Base-by-base conservation (phyloP, 1,140 invertebrate genomes). In the Maconellicoccus hirsutus region DNA sequence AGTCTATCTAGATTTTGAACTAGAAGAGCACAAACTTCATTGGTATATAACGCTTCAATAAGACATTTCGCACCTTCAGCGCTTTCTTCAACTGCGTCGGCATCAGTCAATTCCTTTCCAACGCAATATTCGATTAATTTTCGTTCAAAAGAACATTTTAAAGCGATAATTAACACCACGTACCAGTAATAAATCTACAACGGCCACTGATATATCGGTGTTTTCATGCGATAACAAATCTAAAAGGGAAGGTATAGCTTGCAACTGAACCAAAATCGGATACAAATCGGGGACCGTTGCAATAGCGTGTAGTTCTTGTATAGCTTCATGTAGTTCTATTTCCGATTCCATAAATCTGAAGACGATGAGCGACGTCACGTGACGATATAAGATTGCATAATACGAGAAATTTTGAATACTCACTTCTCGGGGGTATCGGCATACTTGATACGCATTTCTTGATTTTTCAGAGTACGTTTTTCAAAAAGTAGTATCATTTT, bases 371-470 rank as follows among this genome's bases (percentile, higher is more conserved):
- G 22, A 59, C 61, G 23, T 71, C 2, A 25, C 1, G 22, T 14
- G n/a, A n/a, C n/a, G n/a, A 26, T 72, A 19, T 39, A 10, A 21
- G 25, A 71, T 33, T 23, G 12, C 26, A 59, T 38, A 4, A 70
- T 42, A 70, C 39, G 27, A 66, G 25, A 27, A n/a, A 70, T 6
- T 29, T 19, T 19, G 42, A 59, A 27, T 21, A 75, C 76, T 78
- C 81, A 88, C 86, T 96, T 97, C 78, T 98, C 93, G 52, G 98
- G 94, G 75, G 91, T 87, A 80, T 98, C 96, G 1, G 95, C 91
- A 82, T 95, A 98, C 80, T 99, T 99, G 0, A 99, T 98, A 75
- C 98, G 85, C 89, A 98, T 94, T 82, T 99, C 96, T 78, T 97
- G 91, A 79, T 99, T 99, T 80, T 90, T 94, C 0, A 96, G 81